Evolutionary conservation across 2,888 invertebrate species (phyloP).

Genomic region (Agrilus biguttatus): DNA sequence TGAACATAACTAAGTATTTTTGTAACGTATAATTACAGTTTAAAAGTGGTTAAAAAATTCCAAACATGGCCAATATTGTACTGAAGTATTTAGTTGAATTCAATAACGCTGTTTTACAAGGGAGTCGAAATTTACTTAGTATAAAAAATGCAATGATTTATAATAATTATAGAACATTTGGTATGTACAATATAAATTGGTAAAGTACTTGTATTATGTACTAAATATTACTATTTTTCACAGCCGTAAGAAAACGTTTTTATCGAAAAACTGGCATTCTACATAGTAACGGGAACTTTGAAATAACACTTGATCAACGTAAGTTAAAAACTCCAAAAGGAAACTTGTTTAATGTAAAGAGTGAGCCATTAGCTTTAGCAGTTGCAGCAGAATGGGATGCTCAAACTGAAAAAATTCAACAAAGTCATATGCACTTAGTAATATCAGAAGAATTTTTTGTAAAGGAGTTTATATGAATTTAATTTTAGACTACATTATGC

Average conservation of each 20-base stretch:
- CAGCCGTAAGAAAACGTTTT: conserved; percentile 48
- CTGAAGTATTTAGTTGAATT: not conserved
- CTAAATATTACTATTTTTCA: conserved; percentile 2
- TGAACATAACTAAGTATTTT: no score
- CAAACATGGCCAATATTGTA: no score
- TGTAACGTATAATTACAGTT: no score
- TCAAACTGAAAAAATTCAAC: conserved; percentile 63
- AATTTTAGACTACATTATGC: conserved; percentile 65
- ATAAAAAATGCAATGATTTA: not conserved
- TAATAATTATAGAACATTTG: not conserved
- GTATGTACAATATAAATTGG: not conserved
- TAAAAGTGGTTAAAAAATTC: no score
- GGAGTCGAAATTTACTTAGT: not conserved
- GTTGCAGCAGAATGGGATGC: conserved; percentile 91
- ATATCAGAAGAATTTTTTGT: conserved; percentile 12
- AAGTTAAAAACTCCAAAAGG: conserved; percentile 86
- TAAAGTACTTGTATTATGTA: not conserved
- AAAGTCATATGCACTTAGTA: conserved; percentile 81
- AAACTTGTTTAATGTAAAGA: conserved; percentile 57
- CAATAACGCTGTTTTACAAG: not conserved
- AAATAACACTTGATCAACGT: conserved; percentile 76
- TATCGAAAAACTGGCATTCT: conserved; percentile 60
- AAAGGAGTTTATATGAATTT: conserved; percentile 2
- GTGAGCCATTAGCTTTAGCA: conserved; percentile 80
- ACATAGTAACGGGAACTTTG: conserved; percentile 56